These are phyloP conservation scores for Vanessa cardui DNA, from an alignment of 2,888 invertebrate genomes.

Conservation along the genomic window DNA sequence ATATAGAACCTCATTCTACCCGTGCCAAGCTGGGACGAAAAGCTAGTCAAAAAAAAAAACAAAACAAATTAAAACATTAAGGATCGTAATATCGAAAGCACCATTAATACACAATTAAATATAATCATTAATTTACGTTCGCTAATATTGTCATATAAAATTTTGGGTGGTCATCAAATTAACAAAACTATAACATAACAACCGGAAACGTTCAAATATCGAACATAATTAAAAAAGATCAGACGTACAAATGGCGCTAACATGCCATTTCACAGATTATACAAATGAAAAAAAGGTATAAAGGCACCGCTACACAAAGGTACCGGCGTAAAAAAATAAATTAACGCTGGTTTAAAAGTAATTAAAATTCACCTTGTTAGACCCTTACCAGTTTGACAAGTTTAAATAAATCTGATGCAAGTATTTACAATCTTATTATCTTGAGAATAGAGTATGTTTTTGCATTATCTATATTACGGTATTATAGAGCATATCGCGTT, in stretches of 20 bases:
- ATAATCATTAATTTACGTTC: constrained; percentile 8
- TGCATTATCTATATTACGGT: constrained; percentile 17
- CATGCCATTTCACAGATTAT: constrained; percentile 79
- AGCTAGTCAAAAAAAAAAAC: background rate
- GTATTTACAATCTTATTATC: background rate
- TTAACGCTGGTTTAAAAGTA: constrained; percentile 77
- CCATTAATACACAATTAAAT: constrained; percentile 10
- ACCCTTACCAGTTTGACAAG: constrained; percentile 41
- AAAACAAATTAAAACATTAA: constrained; percentile 20
- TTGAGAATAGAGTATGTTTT: background rate
- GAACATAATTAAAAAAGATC: constrained; percentile 69
- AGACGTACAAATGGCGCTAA: constrained; percentile 67
- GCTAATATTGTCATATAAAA: constrained; percentile 31
- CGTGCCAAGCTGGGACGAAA: too few species aligned
- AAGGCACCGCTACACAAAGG: constrained; percentile 66
- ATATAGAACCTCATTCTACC: too few species aligned
- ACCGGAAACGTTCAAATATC: constrained; percentile 72
- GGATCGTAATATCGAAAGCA: background rate
- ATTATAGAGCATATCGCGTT: constrained; percentile 54
- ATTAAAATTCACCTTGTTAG: constrained; percentile 80
- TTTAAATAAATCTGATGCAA: background rate
- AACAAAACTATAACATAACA: constrained; percentile 33
- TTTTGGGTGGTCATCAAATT: constrained; percentile 42
- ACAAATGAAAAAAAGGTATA: constrained; percentile 63
- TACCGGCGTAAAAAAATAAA: constrained; percentile 68